Evolutionary conservation across 2,113 vertebrate genomes (phyloP).

Genomic region (Ondatra zibethicus): DNA sequence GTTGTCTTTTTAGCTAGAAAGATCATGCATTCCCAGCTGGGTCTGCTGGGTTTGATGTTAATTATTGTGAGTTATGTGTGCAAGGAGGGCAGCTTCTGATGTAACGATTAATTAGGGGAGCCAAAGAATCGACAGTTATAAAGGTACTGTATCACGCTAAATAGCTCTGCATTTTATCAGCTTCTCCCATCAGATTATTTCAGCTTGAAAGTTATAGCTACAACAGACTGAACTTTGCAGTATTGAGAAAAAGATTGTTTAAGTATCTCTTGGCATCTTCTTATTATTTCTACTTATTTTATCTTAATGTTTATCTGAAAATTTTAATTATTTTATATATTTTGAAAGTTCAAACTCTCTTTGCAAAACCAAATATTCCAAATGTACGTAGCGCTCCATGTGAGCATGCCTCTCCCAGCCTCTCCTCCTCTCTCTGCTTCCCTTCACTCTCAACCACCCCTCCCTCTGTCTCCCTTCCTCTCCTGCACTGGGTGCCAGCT

Average conservation of each 20-base stretch:
- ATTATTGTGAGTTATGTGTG: neutral
- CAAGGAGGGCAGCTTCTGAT: neutral
- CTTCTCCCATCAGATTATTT: slow-evolving; percentile 9
- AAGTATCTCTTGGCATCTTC: slow-evolving; percentile 37
- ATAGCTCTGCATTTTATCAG: neutral
- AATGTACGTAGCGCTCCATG: fast-evolving
- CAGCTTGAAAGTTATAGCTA: neutral
- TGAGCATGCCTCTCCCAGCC: neutral
- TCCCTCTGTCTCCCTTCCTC: neutral
- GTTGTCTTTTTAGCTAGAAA: slow-evolving; percentile 23
- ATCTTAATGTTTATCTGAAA: slow-evolving; percentile 57
- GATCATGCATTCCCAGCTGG: neutral
- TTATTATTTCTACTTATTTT: slow-evolving; percentile 26
- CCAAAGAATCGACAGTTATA: neutral
- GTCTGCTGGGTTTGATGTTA: neutral
- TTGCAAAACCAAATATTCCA: slow-evolving; percentile 20
- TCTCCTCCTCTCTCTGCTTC: neutral
- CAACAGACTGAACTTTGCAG: slow-evolving; percentile 21
- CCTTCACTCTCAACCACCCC: neutral
- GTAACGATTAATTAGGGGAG: neutral
- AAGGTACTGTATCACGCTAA: neutral
- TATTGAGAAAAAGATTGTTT: slow-evolving; percentile 47
- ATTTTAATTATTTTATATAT: slow-evolving; percentile 50
- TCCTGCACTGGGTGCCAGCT: neutral
- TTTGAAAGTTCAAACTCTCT: slow-evolving; percentile 51